These are phyloP conservation scores for Knipowitschia caucasica DNA, from an alignment of 2,797 vertebrate species.

Conservation along the genomic window DNA sequence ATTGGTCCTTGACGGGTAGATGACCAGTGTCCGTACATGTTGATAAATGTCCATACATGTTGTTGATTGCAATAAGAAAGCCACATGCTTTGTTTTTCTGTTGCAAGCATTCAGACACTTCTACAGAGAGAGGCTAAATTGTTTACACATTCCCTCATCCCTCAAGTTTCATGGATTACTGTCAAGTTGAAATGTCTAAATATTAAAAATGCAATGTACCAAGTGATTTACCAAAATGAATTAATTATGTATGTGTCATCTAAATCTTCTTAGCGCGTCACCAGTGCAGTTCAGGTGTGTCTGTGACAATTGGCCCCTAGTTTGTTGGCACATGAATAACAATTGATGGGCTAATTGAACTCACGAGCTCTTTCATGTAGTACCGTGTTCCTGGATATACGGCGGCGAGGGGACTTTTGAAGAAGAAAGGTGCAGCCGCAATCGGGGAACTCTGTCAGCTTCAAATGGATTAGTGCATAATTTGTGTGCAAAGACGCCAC, in stretches of 20 bases:
- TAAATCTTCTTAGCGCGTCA: conserved; percentile 15
- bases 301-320: conserved; percentile 53
- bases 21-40: too few species aligned
- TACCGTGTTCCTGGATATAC: conserved; percentile 67
- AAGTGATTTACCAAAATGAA: conserved; percentile 11
- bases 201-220: conserved; percentile 22
- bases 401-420: conserved; percentile 62
- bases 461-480: conserved; percentile 73
- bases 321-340: conserved; percentile 62
- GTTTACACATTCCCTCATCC: too few species aligned
- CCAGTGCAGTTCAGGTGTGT: conserved; percentile 42
- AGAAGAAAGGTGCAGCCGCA: conserved; percentile 65
- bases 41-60: too few species aligned
- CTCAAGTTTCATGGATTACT: too few species aligned
- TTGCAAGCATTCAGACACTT: too few species aligned
- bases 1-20: too few species aligned
- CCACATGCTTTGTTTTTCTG: too few species aligned
- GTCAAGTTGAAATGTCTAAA: conserved; percentile 27
- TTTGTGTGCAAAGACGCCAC: conserved; percentile 47
- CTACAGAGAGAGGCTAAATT: too few species aligned
- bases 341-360: conserved; percentile 71
- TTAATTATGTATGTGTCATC: conserved; percentile 11
- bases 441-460: conserved; percentile 69
- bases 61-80: too few species aligned
- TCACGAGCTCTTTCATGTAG: conserved; percentile 68